Conservation (phyloP, 2,888 invertebrate species). For the Sesia bembeciformis region DNA sequence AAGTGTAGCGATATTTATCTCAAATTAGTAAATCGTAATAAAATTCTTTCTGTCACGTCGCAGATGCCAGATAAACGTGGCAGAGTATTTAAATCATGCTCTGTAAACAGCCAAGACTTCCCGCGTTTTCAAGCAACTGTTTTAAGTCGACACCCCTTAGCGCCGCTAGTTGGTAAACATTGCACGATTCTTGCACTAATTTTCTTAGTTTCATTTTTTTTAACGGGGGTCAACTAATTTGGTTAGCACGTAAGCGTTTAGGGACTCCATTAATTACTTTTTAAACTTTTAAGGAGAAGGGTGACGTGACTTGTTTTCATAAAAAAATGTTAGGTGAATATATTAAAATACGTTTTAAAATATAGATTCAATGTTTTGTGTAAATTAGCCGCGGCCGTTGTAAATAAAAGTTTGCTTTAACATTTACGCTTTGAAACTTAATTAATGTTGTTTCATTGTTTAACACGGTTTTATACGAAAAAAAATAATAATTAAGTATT, state of each 20-base stretch:
- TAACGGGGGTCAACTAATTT: conserved; percentile 18
- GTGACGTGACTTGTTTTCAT: no score
- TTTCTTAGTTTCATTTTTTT: conserved; percentile 12
- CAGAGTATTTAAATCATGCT: conserved; percentile 60
- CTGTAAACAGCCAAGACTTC: conserved; percentile 25
- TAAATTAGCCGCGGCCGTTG: no score
- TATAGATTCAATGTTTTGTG: no score
- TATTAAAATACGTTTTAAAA: no score
- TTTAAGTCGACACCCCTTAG: conserved; percentile 21
- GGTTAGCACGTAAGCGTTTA: conserved; percentile 25
- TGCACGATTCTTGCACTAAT: conserved; percentile 3
- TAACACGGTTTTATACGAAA: no score
- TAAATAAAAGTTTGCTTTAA: no score
- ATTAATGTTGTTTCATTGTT: no score
- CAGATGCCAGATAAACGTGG: conserved; percentile 59
- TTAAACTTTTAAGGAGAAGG: conserved; percentile 33
- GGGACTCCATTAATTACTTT: conserved; percentile 55
- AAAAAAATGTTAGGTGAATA: no score
- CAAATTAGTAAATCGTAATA: no score
- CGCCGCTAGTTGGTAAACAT: conserved; percentile 5
- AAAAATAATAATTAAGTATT: no score
- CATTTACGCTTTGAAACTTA: no score
- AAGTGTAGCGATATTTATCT: no score
- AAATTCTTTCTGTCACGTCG: conserved; percentile 47
- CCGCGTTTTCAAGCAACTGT: conserved; percentile 18